phyloP scores from a whole-genome alignment of 2,113 vertebrate species.

The Genyomyrus donnyi region DNA sequence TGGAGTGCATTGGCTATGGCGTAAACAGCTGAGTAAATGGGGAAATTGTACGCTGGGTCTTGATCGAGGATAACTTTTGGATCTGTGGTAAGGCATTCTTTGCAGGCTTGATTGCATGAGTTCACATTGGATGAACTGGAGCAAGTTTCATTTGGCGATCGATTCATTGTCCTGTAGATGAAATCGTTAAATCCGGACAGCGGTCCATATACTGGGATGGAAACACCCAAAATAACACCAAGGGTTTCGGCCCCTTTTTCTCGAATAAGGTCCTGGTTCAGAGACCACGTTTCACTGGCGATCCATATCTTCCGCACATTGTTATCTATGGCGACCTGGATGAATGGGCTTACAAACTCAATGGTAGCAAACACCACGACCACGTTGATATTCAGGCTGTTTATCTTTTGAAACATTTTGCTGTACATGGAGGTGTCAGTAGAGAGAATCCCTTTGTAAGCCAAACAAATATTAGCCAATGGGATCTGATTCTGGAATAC shows the following conservation, averaged over 20 bases:
- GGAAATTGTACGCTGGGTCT: conserved; percentile 25
- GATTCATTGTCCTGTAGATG: not conserved
- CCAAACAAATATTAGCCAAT: conserved; percentile 23
- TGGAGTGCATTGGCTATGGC: conserved; percentile 36
- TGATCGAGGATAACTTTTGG: conserved; percentile 12
- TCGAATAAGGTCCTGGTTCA: conserved; percentile 7
- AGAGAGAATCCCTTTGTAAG: conserved; percentile 19
- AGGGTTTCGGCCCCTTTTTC: not conserved
- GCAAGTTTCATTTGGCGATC: not conserved
- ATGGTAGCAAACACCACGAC: conserved; percentile 27
- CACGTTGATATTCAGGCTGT: not conserved
- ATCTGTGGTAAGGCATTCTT: not conserved
- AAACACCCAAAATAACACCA: conserved; percentile 32
- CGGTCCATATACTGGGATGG: conserved; percentile 7
- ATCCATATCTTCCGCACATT: conserved; percentile 32
- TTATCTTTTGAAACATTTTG: not conserved
- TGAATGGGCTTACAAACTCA: conserved; percentile 15
- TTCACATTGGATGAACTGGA: not conserved
- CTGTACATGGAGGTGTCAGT: not conserved
- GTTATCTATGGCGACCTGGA: conserved; percentile 15
- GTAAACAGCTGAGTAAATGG: conserved; percentile 35
- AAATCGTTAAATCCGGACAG: conserved; percentile 17
- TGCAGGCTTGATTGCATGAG: conserved; percentile 15
- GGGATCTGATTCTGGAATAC: conserved; percentile 4
- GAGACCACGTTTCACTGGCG: conserved; percentile 42